Percentiles rank a stretch among this genome's conserved stretches.
phyloP scores from a whole-genome alignment of 2,797 vertebrate genomes.

The Sternotherus odoratus region DNA sequence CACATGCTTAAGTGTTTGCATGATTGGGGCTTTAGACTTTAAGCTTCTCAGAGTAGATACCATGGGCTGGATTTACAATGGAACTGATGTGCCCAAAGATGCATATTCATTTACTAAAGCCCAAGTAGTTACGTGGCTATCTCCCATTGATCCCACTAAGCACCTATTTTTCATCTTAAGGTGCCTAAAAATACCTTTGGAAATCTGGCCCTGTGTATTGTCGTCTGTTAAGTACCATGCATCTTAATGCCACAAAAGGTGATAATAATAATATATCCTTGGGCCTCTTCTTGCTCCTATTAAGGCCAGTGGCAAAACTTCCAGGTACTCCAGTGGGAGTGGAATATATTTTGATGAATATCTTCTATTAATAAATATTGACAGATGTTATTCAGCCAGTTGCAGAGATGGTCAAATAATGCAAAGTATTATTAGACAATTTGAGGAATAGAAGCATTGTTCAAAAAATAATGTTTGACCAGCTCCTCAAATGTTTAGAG shows the following conservation, averaged over 20 bases:
- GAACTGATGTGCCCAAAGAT: background rate
- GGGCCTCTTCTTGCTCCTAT: background rate
- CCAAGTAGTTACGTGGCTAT: background rate
- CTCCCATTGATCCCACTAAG: background rate
- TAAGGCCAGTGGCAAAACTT: slow-evolving; percentile 12
- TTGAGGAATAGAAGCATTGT: slow-evolving; percentile 44
- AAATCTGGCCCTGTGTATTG: background rate
- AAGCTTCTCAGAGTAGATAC: background rate
- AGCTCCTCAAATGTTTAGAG: slow-evolving; percentile 20
- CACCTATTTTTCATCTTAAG: background rate
- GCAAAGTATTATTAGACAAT: slow-evolving; percentile 57
- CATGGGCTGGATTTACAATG: background rate
- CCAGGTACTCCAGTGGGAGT: slow-evolving; percentile 32
- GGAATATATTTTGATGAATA: slow-evolving; percentile 42
- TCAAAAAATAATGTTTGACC: slow-evolving; percentile 46
- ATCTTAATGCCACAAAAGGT: background rate
- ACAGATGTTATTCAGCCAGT: slow-evolving; percentile 34
- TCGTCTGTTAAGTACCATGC: background rate
- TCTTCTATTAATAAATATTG: slow-evolving; percentile 42
- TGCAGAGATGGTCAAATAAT: slow-evolving; percentile 48
- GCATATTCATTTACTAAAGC: background rate
- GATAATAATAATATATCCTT: background rate
- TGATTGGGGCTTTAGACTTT: background rate
- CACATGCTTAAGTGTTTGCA: background rate
- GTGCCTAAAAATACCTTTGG: background rate